These are phyloP conservation scores for Pungitius pungitius DNA, from an alignment of 2,113 vertebrate genomes.

Conservation along the genomic window DNA sequence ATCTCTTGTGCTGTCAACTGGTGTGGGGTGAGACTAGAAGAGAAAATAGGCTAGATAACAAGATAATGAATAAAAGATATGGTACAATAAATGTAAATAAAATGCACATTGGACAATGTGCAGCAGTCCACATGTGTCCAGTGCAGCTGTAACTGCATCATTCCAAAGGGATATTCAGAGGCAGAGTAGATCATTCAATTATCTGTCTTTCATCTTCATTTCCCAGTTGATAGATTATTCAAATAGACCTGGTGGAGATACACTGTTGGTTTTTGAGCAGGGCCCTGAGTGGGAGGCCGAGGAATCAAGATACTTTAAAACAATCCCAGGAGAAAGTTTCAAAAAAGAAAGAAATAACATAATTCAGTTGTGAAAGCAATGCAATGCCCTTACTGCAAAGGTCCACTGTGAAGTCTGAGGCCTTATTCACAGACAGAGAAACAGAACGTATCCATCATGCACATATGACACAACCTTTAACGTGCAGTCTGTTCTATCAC, in stretches of 20 bases:
- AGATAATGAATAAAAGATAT: no score
- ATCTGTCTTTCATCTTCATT: no score
- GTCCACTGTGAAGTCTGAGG: not conserved
- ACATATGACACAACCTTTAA: slow-evolving; percentile 13
- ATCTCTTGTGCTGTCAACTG: not conserved
- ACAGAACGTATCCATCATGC: slow-evolving; percentile 1
- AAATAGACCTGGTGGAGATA: no score
- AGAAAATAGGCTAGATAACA: no score
- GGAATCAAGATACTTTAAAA: not conserved
- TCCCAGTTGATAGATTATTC: no score
- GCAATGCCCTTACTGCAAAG: not conserved
- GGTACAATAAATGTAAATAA: no score
- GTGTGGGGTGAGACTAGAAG: slow-evolving; percentile 32
- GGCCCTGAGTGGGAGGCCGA: not conserved
- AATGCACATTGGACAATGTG: no score
- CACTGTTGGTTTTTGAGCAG: no score
- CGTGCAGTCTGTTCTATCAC: not conserved
- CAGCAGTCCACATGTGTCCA: no score
- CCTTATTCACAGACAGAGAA: slow-evolving; percentile 22
- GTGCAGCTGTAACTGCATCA: no score
- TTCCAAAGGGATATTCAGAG: no score
- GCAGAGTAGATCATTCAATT: no score
- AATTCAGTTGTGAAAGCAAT: slow-evolving; percentile 16
- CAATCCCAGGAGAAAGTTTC: not conserved
- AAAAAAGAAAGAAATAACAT: not conserved